Percentiles rank a stretch among this genome's conserved stretches.
Evolutionary conservation across 2,888 invertebrate species (phyloP).

Genomic region (Chrysolina haemoptera): DNA sequence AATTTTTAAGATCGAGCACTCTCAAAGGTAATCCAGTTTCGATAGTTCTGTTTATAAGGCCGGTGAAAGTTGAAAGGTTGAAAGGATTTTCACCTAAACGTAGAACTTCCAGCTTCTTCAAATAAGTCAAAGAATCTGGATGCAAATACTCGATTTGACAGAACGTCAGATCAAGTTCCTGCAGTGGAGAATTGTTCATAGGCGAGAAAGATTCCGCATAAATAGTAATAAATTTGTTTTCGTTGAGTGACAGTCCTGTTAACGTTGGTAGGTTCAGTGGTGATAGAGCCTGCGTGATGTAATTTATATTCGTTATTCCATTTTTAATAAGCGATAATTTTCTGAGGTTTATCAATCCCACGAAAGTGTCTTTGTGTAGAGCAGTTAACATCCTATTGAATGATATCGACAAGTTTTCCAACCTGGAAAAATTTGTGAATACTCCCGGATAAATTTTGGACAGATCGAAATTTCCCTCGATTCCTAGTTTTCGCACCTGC

Average conservation of each 20-base stretch:
- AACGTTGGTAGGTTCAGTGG: constrained; percentile 70
- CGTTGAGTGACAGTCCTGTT: constrained; percentile 71
- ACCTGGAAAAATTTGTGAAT: constrained; percentile 70
- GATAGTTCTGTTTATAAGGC: constrained; percentile 68
- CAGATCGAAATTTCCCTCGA: constrained; percentile 74
- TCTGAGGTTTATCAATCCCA: constrained; percentile 71
- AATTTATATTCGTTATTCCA: constrained; percentile 70
- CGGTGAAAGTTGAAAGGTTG: constrained; percentile 68
- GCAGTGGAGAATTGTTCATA: constrained; percentile 70
- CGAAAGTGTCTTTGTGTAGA: constrained; percentile 71
- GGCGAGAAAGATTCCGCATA: constrained; percentile 69
- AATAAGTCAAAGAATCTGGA: constrained; percentile 70
- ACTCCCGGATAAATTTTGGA: constrained; percentile 70
- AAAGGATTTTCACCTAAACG: constrained; percentile 74
- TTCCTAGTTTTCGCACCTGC: constrained; percentile 69
- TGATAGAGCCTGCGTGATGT: constrained; percentile 69
- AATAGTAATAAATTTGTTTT: constrained; percentile 72
- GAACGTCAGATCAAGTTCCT: constrained; percentile 71
- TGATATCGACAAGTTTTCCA: constrained; percentile 73
- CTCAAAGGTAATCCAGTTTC: constrained; percentile 68
- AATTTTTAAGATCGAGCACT: constrained; percentile 71
- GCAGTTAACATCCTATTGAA: constrained; percentile 71
- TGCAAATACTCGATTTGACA: constrained; percentile 74
- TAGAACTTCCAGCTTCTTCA: constrained; percentile 70
- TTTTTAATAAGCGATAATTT: constrained; percentile 73